Conservation (phyloP, 2,113 vertebrate genomes). For the Alectura lathami region DNA sequence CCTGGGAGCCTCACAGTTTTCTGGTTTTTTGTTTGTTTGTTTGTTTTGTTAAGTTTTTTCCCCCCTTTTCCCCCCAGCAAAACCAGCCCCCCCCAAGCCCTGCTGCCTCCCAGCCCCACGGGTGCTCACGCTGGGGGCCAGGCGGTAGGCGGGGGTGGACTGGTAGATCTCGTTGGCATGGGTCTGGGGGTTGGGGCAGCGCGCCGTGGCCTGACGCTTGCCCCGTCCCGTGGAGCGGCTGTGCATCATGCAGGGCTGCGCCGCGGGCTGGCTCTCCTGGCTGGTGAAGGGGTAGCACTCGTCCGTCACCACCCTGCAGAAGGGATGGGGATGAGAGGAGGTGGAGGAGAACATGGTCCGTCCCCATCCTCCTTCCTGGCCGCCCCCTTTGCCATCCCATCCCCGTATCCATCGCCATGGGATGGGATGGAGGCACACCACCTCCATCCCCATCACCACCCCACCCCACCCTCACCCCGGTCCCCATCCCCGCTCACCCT, state of each 20-base stretch:
- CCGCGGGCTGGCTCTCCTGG: constrained; percentile 62
- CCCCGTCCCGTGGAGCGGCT: constrained; percentile 89
- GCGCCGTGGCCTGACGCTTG: constrained; percentile 91
- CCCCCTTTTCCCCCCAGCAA: neutral
- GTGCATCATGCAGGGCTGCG: constrained; percentile 92
- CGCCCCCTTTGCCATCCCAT: constrained; percentile 56
- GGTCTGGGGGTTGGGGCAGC: constrained; percentile 85
- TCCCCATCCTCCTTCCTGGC: neutral
- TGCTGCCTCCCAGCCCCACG: fast-evolving
- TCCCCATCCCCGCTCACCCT: constrained; percentile 75
- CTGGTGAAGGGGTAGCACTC: constrained; percentile 89
- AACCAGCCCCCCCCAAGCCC: too few species aligned
- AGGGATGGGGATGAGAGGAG: neutral
- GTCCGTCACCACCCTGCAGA: constrained; percentile 89
- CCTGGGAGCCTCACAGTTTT: fast-evolving
- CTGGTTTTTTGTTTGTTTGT: too few species aligned
- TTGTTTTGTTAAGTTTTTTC: too few species aligned
- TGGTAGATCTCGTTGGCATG: constrained; percentile 94
- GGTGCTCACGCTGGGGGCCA: constrained; percentile 86
- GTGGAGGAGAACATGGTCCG: fast-evolving
- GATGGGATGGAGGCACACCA: too few species aligned
- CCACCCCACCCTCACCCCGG: neutral
- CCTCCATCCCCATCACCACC: neutral
- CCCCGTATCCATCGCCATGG: constrained; percentile 65
- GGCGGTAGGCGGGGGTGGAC: constrained; percentile 93